A percentile compares a stretch with the other conserved stretches of the same genome.
phyloP scores from a whole-genome alignment of 2,113 vertebrate species.

The Microtus montanus region DNA sequence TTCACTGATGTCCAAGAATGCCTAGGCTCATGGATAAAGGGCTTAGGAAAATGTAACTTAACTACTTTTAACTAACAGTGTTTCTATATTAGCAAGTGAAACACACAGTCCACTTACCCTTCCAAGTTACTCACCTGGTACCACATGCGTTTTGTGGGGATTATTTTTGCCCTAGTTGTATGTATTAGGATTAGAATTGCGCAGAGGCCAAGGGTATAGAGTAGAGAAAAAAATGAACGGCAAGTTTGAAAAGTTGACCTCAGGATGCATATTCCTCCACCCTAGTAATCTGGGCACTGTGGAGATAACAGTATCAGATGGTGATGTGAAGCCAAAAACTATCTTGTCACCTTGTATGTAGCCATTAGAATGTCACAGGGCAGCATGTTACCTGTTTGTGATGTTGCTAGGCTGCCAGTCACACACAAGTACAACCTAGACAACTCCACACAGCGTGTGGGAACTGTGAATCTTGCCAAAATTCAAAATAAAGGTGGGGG shows the following conservation, averaged over 20 bases:
- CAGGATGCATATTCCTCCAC: neutral
- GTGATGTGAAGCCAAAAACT: neutral
- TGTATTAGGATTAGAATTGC: neutral
- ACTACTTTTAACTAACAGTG: too few species aligned
- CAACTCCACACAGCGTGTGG: neutral
- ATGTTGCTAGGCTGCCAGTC: neutral
- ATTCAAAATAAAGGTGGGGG: neutral
- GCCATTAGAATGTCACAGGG: neutral
- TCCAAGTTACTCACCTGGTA: too few species aligned
- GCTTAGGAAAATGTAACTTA: too few species aligned
- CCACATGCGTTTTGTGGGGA: neutral
- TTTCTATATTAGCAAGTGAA: neutral
- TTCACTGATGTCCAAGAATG: neutral
- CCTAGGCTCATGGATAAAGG: neutral
- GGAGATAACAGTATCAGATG: neutral
- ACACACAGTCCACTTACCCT: accelerated
- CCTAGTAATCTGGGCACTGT: neutral
- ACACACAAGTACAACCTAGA: neutral
- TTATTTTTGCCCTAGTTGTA: neutral
- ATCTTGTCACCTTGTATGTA: neutral
- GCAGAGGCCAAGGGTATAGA: too few species aligned
- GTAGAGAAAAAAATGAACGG: neutral
- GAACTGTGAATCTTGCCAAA: neutral
- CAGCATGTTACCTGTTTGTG: neutral
- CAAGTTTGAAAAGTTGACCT: neutral